Conservation (phyloP, 1,140 invertebrate genomes). For the Drosophila equinoxialis region DNA sequence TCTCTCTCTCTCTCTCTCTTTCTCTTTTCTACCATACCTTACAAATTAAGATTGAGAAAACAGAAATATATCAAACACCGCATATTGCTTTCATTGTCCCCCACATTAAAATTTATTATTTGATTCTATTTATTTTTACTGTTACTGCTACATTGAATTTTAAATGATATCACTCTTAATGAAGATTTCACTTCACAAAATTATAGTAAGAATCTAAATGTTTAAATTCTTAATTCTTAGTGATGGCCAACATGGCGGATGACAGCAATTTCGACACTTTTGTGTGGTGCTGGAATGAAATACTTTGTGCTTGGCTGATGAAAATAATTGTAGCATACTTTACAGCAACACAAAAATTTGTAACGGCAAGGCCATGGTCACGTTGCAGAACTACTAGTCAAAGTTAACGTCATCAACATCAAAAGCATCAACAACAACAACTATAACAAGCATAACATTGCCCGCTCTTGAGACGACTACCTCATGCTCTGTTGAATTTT, state of each 20-base stretch:
- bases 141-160: no score
- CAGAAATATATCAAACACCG: no score
- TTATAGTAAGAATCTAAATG: no score
- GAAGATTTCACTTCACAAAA: no score
- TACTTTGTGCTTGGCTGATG: conserved; percentile 57
- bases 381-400: conserved; percentile 50
- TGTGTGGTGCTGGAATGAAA: conserved; percentile 39
- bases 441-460: not conserved
- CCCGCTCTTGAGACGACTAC: conserved; percentile 56
- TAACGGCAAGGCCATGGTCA: conserved; percentile 57
- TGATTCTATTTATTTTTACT: no score
- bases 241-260: not conserved
- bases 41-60: no score
- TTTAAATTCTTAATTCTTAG: no score
- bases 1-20: no score
- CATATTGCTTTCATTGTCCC: no score
- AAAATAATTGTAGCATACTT: conserved; percentile 79
- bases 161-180: no score
- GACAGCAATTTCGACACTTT: conserved; percentile 24
- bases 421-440: not conserved
- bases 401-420: conserved; percentile 22
- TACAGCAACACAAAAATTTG: conserved; percentile 40
- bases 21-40: no score
- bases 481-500: conserved; percentile 52
- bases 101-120: no score